Base-by-base conservation (phyloP, 2,113 vertebrate species). In the Hystrix cristata region DNA sequence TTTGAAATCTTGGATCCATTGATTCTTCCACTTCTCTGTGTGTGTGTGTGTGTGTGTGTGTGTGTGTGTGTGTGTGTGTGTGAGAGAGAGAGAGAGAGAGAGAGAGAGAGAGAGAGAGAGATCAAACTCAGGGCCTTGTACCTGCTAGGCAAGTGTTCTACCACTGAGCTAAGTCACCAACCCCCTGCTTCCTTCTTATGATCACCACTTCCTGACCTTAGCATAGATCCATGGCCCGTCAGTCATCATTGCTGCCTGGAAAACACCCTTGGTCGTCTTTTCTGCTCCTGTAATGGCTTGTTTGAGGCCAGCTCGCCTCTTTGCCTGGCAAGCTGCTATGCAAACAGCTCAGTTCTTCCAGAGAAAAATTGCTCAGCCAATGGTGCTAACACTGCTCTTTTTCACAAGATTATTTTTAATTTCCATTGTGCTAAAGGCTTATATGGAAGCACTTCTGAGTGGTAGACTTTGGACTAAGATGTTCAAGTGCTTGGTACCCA, bases 1-100 rank as follows among this genome's bases (percentile, higher is more conserved):
- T 93, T 96, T 46, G 87, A 94, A 91, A 55, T 93, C 57, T 90
- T 15, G 67, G 38, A n/a, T 65, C 21, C 25, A 25, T 86, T 95
- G 59, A 78, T 71, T n/a, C 34, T 93, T 81, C 23, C 4, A 21
- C 53, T 94, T 38, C 38, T 38, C 38, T 38, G 38, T 38, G 38
- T 38, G 38, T 38, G 38, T 38, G 38, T 38, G 38, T 38, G 38
- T 38, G 38, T 38, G 38, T 38, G 38, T 38, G 38, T 38, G 38
- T 38, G 38, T 38, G 38, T 38, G 38, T 38, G 38, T 38, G 38
- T 38, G 38, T 38, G 38, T 38, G 38, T 38, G 38, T 38, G 38
- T 38, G 38, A 2, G 38, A 2, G 38, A 38, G 38, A 38, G 38
- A 38, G 38, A 38, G 38, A 38, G 38, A 38, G 38, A 38, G 38